Base-by-base conservation (phyloP, 37 sponge, comb jelly and placozoan genomes). In the Diacarnus erythraeanus region DNA sequence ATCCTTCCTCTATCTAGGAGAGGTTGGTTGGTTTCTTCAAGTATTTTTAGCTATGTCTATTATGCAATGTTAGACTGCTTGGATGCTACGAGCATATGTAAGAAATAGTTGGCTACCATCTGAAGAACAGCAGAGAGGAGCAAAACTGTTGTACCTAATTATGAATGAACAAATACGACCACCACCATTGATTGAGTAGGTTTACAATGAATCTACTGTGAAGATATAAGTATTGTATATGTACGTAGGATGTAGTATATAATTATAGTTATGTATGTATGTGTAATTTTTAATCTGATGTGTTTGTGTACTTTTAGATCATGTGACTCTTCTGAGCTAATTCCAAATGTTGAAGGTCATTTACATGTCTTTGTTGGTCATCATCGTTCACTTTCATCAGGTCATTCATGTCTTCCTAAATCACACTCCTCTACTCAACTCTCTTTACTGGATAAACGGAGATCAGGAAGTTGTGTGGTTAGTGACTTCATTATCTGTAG, bases 101-200 rank as follows among this genome's bases (percentile, higher is more conserved):
- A 88, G 84, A 23, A 86, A 90, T 82, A 88, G 76, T 35, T 90
- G 91, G 85, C 70, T 93, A 31, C 86, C 95, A 42, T 83, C 89
- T 1, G 41, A 59, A 18, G 80, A 87, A 68, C 70, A 76, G 22
- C 87, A 86, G 42, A 77, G 92, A 44, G 89, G 79, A 42, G 60
- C 70, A 30, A 40, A 79, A 3, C 84, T 94, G 6, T 84, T 94
- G 57, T 81, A 82, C 64, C 81, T 89, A 68, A 86, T 94, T 59
- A 57, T 36, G 40, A 79, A 74, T 9, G 94, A 94, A 75, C 89
- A 94, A 78, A 86, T 94, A 59, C 74, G 92, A 69, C 69, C 89
- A 2, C 80, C 80, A 21, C 82, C 64, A 5, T 17, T 78, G n/a
- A 38, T 60, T 40, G 71, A 58, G 85, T 84, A 57, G 23, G 66